Evolutionary conservation across 2,113 vertebrate species (phyloP).

Genomic region (Rousettus leschenaultii): DNA sequence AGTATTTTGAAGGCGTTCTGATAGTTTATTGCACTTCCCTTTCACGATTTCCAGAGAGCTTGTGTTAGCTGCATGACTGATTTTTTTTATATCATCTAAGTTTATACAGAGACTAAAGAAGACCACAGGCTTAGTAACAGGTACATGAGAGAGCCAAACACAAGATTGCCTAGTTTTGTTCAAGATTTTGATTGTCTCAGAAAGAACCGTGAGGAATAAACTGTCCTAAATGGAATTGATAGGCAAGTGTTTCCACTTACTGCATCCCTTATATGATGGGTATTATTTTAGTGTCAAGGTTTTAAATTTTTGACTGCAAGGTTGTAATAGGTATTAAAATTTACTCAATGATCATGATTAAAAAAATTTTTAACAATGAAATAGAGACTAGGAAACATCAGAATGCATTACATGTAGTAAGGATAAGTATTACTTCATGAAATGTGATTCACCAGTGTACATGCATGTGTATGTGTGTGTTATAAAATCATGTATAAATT

Average conservation of each 20-base stretch:
- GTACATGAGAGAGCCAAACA: background rate
- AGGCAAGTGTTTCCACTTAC: background rate
- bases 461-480: background rate
- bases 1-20: background rate
- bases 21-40: background rate
- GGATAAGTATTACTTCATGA: slow-evolving; percentile 1
- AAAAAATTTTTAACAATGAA: background rate
- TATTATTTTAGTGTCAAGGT: slow-evolving; percentile 13
- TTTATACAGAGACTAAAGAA: background rate
- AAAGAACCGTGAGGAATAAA: background rate
- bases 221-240: background rate
- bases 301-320: slow-evolving; percentile 4
- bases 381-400: background rate
- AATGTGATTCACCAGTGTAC: background rate
- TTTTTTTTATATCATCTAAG: background rate
- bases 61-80: background rate
- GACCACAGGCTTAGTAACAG: background rate
- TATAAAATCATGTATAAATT: background rate
- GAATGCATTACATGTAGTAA: background rate
- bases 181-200: background rate
- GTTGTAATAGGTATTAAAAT: background rate
- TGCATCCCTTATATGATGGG: background rate
- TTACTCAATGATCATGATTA: slow-evolving; percentile 5
- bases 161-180: background rate
- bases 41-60: background rate